Base-by-base conservation (phyloP, 2,888 invertebrate genomes). In the Tineola bisselliella region DNA sequence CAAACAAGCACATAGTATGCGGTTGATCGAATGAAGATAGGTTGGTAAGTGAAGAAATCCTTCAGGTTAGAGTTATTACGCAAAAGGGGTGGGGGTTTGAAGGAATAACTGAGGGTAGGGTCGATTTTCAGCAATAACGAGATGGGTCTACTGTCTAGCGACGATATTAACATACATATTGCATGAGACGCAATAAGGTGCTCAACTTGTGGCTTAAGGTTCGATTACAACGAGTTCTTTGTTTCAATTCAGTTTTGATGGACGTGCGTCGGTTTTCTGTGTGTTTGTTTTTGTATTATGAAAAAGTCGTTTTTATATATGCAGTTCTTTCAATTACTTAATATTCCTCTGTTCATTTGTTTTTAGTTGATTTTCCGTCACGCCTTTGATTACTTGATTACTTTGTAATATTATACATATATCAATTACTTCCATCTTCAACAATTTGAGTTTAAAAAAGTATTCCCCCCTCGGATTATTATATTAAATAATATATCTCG, bases 111-210 rank as follows among this genome's bases (percentile, higher is more conserved):
- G 48, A 66, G 63, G 64, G 60, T 66, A 54, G 70, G 68, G 68
- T 70, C 70, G 73, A 73, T 70, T 75, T 74, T 71, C 72, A 69
- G 73, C 77, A 79, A 78, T 77, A 77, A 77, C 71, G 67, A 70
- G 71, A 69, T 64, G 67, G 64, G 63, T 61, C 65, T 66, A 61
- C 65, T 72, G 69, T 75, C 73, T 74, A 71, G 67, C 68, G 70
- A 69, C 71, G 70, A 75, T 75, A 77, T 78, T 73, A 76, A 72
- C 78, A 81, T 81, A 80, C 78, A 81, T 81, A 81, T 81, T 81
- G 77, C 80, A 81, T 80, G 80, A 80, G 77, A 66, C 66, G 70
- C 75, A 77, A 81, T 81, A 80, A 76, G 74, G 73, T 76, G 79
- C 54, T 48, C 38, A 38, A 48, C 48, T 54, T 54, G 54, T n/a